Evolutionary conservation across 2,113 vertebrate species (phyloP), one percentile per base, ranked within the genome.

Genomic region (Pteruthius melanotis): DNA sequence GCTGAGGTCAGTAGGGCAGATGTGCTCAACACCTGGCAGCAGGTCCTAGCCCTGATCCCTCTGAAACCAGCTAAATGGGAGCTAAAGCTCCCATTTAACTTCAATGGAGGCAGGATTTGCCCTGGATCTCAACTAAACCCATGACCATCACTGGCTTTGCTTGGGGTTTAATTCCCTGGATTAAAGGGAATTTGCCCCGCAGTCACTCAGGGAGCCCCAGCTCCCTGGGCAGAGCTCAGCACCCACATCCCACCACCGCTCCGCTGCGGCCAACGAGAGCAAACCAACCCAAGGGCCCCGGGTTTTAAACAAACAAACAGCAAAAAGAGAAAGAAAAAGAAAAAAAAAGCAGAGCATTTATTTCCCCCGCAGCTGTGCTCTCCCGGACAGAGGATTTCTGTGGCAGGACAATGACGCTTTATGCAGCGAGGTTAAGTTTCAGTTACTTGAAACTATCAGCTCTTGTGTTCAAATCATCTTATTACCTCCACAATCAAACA

Each of bases 331-430:
- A 70, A 91, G 68, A 77, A n/a, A 85, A 49, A 70, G 52, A 90
- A 79, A 69, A 79, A 69, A 91, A 89, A 91, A 98, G 95, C 96
- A 98, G 97, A 98, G 90, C 96, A 96, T 98, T 98, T 98, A 98
- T 98, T 98, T 98, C 97, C 98, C 97, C 97, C 27, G 90, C 98
- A 99, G 99, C 98, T 99, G 98, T 96, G 98, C 96, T 97, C 94
- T 82, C 96, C 95, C 93, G 6, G 97, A 98, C 97, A 98, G 97
- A 97, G 97, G 97, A 97, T 97, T 98, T 98, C 98, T 98, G 98
- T 98, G 97, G 90, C 94, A 95, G 98, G 97, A 99, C 98, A 99
- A 99, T 98, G 98, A 96, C 9, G 97, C 98, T 98, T 98, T 99
- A 98, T 98, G 88, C 19, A 7, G 69, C 9, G 81, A 93, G 91